Base-by-base conservation (phyloP, 2,797 vertebrate genomes). In the Petrocephalus sullivani region DNA sequence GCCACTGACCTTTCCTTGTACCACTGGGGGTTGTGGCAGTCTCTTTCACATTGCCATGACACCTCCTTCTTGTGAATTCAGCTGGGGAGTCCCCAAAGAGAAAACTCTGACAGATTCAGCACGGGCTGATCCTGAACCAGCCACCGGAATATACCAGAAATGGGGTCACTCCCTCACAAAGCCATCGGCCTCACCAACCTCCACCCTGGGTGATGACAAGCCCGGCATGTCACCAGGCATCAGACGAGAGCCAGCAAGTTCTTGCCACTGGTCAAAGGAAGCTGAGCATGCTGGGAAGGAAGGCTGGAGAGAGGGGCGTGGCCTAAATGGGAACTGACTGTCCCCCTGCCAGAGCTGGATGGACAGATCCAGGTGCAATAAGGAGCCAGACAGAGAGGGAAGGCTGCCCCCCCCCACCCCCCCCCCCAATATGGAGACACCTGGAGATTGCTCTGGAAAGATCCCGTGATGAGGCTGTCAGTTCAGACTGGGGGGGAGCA, bases 1-100 rank as follows among this genome's bases (percentile, higher is more conserved):
- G 75, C 53, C 75, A 46, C 21, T 83, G 75, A 87, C 60, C 85
- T 85, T 88, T 87, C 37, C 85, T 82, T 88, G 49, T 12, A 78
- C 37, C 14, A 53, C 60, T 81, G 19, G 85, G 83, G 64, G 14
- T 33, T 67, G 23, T 12, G 28, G 19, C 16, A 8, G 54, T 23
- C 21, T 3, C 33, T 54, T 54, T 28, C 82, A 53, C 51, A 19
- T 75, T 33, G 41, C 37, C 19, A 41, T 33, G 87, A 85, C 49
- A 58, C 75, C 23, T 16, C 10, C 82, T 33, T 41, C 41, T 41
- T n/a, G 3, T 56, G 49, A 58, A 87, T 85, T 60, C 85, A 88
- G 78, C 75, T 16, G 85, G 89, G 87, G 88, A 49, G 4, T 60
- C 58, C 87, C 83, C 54, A 81, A 71, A 16, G 28, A 71, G 12